Evolutionary conservation across 2,113 vertebrate genomes (phyloP).

Genomic region (Pseudonaja textilis): DNA sequence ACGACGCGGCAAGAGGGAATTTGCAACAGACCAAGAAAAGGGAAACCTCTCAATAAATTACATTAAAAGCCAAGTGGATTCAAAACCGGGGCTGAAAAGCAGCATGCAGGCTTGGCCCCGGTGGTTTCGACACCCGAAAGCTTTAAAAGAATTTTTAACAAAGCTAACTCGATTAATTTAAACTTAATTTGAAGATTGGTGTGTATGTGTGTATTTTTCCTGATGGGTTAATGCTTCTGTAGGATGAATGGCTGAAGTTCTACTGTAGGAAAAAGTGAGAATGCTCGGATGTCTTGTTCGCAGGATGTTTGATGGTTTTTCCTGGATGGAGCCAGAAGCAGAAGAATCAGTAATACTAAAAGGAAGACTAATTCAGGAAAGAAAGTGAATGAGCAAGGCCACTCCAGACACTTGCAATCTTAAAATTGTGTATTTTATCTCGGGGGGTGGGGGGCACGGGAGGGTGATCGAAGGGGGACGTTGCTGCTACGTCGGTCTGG

Average conservation of each 20-base stretch:
- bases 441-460: neutral
- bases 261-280: slow-evolving; percentile 11
- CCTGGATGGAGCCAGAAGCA: neutral
- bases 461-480: slow-evolving; percentile 27
- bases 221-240: neutral
- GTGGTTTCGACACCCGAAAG: slow-evolving; percentile 32
- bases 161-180: slow-evolving; percentile 35
- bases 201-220: neutral
- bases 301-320: slow-evolving; percentile 9
- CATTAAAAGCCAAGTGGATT: slow-evolving; percentile 25
- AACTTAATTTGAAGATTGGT: neutral
- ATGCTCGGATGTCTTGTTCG: slow-evolving; percentile 1
- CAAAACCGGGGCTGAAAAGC: slow-evolving; percentile 44
- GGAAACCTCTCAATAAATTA: slow-evolving; percentile 10
- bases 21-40: neutral
- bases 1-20: slow-evolving; percentile 1
- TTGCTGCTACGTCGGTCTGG: slow-evolving; percentile 52
- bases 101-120: slow-evolving; percentile 12
- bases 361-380: slow-evolving; percentile 55
- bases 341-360: slow-evolving; percentile 45
- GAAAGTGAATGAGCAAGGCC: slow-evolving; percentile 45
- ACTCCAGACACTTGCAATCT: slow-evolving; percentile 60
- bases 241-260: slow-evolving; percentile 21
- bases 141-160: neutral
- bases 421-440: slow-evolving; percentile 53